Percentiles rank a stretch among this genome's conserved stretches.
phyloP scores from a whole-genome alignment of 1,140 invertebrate species.

The Sesamia nonagrioides region DNA sequence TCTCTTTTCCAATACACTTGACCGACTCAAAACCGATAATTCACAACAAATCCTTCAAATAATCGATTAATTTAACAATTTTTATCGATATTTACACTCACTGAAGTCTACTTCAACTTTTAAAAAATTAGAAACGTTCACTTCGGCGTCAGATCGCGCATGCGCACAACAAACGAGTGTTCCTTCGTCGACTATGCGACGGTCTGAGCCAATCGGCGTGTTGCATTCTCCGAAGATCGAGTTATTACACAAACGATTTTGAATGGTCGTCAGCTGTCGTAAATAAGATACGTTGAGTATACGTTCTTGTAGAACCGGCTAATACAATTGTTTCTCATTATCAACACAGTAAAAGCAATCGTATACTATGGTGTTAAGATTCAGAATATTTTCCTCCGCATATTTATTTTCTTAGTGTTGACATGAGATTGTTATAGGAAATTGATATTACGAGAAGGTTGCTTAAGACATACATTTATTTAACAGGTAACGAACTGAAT shows the following conservation, averaged over 20 bases:
- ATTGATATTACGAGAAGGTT: slow-evolving; percentile 6
- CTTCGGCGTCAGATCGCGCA: slow-evolving; percentile 60
- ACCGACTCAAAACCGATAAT: background rate
- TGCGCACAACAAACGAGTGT: slow-evolving; percentile 59
- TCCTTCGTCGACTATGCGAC: slow-evolving; percentile 65
- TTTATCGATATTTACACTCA: slow-evolving; percentile 27
- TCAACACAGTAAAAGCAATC: background rate
- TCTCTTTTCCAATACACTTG: slow-evolving; percentile 32
- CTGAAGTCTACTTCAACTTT: background rate
- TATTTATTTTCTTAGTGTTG: slow-evolving; percentile 23
- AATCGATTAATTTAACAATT: slow-evolving; percentile 22
- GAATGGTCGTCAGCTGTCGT: slow-evolving; percentile 59
- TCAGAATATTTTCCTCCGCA: background rate
- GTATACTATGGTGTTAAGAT: background rate
- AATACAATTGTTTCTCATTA: slow-evolving; percentile 56
- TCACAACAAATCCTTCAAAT: slow-evolving; percentile 32
- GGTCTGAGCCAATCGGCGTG: slow-evolving; percentile 64
- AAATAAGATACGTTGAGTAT: slow-evolving; percentile 54
- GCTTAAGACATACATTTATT: slow-evolving; percentile 48
- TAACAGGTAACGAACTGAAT: slow-evolving; percentile 43
- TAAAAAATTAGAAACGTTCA: slow-evolving; percentile 41
- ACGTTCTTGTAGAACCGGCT: slow-evolving; percentile 61
- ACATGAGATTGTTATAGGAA: slow-evolving; percentile 27
- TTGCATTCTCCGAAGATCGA: slow-evolving; percentile 75
- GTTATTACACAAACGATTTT: slow-evolving; percentile 70